phyloP scores from a whole-genome alignment of 2,113 vertebrate genomes.

The Gobius niger region DNA sequence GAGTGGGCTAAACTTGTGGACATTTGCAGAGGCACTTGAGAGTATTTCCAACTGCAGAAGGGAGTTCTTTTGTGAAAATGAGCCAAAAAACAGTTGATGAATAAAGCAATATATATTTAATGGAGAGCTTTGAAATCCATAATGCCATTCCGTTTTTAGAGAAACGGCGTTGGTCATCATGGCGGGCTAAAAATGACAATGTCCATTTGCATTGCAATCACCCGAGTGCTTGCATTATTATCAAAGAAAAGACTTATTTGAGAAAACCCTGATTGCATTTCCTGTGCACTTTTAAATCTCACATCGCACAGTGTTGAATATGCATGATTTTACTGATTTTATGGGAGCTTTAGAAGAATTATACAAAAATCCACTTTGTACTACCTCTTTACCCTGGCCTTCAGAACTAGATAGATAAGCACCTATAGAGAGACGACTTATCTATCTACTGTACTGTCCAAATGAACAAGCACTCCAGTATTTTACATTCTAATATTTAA shows the following conservation, averaged over 20 bases:
- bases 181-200: slow-evolving; percentile 45
- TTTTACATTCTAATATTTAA: no score
- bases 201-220: slow-evolving; percentile 50
- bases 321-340: slow-evolving; percentile 42
- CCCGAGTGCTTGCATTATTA: slow-evolving; percentile 8
- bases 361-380: background rate
- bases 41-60: background rate
- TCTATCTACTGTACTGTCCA: no score
- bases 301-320: slow-evolving; percentile 32
- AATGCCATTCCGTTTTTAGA: slow-evolving; percentile 18
- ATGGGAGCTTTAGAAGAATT: slow-evolving; percentile 31
- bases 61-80: background rate
- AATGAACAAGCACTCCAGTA: no score
- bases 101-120: background rate
- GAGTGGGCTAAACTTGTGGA: background rate
- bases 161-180: slow-evolving; percentile 16
- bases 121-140: background rate
- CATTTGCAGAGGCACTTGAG: background rate
- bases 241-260: slow-evolving; percentile 50
- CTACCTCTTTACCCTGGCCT: background rate
- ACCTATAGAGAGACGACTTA: no score
- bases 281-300: slow-evolving; percentile 15
- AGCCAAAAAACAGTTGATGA: background rate
- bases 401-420: no score
- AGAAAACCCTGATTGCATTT: slow-evolving; percentile 29